Evolutionary conservation across 2,113 vertebrate species (phyloP), one percentile per base, ranked within the genome.

Genomic region (Ranitomeya variabilis): DNA sequence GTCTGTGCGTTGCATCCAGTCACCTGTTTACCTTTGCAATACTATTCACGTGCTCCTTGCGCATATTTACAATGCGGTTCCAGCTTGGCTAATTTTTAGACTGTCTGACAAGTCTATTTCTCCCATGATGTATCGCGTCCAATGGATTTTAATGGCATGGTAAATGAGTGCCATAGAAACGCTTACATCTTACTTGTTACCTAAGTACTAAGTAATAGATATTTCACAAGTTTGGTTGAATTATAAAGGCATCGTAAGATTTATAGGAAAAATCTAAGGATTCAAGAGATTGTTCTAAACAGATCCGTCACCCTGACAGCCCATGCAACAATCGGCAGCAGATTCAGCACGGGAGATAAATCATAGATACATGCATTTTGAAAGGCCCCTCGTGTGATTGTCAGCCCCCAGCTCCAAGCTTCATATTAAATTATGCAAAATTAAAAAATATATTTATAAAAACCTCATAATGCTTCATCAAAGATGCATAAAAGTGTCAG

Each of bases 371-470:
- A 55, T 55, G 23, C 7, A 69, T 71, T 45, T 55, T 26, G 45
- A 69, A 64, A 54, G 66, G 52, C 64, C 55, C 13, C 37, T 3
- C 7, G n/a, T 1, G 66, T 83, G 91, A 94, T 95, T 93, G 93
- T 96, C 96, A 96, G 95, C 95, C 91, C 93, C 93, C 92, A 85
- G 91, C 8, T 80, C 87, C 93, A 93, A 94, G 96, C 97, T 67
- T 97, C 95, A 97, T 96, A 95, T 95, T 95, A 96, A 96, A 96
- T 97, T 97, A 97, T 97, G 96, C 96, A 96, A 97, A 97, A 96
- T 97, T 93, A 95, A 97, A 97, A 98, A 94, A 45, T 4, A 45
- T 45, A 45, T 45, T 4, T 45, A 45, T 4, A 45, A 95, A 97
- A 96, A 96, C 96, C 95, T 96, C 93, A 95, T 96, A 95, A 96